Base-by-base conservation (phyloP, 2,113 vertebrate species). In the Apteryx mantelli region DNA sequence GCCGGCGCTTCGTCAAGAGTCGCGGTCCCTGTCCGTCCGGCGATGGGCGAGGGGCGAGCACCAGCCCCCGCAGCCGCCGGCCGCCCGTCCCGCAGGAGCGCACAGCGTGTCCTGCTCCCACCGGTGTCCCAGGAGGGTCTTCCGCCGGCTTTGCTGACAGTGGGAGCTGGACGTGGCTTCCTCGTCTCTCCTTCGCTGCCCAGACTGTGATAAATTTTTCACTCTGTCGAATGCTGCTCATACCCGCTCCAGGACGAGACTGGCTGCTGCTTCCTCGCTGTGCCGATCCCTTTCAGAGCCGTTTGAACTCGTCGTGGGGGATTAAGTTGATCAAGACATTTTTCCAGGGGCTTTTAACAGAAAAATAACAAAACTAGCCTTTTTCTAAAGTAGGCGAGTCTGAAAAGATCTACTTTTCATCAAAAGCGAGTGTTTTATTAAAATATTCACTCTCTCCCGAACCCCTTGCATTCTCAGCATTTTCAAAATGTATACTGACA, bases 401-500 rank as follows among this genome's bases (percentile, higher is more conserved):
- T n/a, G 22, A 28, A n/a, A 26, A 17, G 26, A 20, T 7, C 2
- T 17, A 9, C 82, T 82, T 78, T 84, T 76, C 46, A 58, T 84
- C 83, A 68, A 86, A 84, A 93, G 15, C 13, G 32, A 26, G 0
- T 32, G 2, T 86, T 74, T 69, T 75, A n/a, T 64, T 74, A 66
- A 89, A 96, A 91, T 76, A 68, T n/a, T 82, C 10, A 50, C 10
- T 87, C 89, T 85, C 21, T 93, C 60, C 44, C 61, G 53, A 84
- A n/a, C 24, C 32, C 14, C 38, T 75, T 50, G 60, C 77, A 60
- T 53, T 1, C 9, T 46, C 96, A 93, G 83, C 11, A 55, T 63
- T 89, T 95, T 66, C 78, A 69, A 89, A 74, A 89, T 64, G 21
- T 40, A 42, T 46, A 16, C 73, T 55, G 55, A 60, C 68, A 19